phyloP scores from a whole-genome alignment of 2,113 vertebrate genomes.

The Emydocephalus ijimae region DNA sequence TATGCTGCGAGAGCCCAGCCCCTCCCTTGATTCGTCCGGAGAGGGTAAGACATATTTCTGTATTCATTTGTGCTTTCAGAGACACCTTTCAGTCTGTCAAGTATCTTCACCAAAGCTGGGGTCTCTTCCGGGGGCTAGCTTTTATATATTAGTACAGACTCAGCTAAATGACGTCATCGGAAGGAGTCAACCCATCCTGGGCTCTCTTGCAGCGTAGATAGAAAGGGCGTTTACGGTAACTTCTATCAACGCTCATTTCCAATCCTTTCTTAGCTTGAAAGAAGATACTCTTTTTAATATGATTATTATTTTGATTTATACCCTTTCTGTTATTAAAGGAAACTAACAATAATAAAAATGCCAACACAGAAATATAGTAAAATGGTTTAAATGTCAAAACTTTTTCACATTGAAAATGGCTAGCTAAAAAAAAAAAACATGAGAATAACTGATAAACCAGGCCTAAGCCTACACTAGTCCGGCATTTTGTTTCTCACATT shows the following conservation, averaged over 20 bases:
- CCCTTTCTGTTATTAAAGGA: not conserved
- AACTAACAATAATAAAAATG: not conserved
- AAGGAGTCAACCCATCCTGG: no score
- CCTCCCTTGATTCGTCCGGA: no score
- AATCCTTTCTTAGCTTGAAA: not conserved
- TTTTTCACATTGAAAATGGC: not conserved
- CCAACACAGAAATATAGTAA: not conserved
- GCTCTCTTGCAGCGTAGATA: no score
- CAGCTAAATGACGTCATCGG: no score
- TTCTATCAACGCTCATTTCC: not conserved
- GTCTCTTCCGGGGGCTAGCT: no score
- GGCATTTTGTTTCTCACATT: not conserved
- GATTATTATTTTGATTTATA: not conserved
- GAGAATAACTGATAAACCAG: not conserved
- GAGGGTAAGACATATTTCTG: no score
- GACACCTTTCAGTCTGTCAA: no score
- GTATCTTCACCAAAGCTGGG: no score
- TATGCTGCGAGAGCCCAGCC: no score
- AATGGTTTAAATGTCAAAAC: not conserved
- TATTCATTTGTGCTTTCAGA: no score
- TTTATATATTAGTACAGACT: no score
- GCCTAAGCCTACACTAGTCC: not conserved
- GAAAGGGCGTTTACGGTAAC: no score
- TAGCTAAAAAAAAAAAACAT: not conserved
- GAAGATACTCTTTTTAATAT: not conserved